Conservation (phyloP, 2,113 vertebrate genomes). For the Hemichromis elongatus region DNA sequence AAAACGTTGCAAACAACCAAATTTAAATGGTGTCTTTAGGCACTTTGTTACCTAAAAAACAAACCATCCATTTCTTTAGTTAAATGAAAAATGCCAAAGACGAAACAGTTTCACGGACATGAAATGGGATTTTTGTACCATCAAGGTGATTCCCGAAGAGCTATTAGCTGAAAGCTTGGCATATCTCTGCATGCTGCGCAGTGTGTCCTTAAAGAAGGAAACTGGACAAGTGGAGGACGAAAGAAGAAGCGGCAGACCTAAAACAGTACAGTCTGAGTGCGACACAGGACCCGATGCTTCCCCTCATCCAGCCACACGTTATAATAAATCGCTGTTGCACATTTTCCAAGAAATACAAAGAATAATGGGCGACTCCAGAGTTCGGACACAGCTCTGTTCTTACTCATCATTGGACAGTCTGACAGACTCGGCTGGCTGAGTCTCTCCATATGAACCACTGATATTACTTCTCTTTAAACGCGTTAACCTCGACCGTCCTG, state of each 20-base stretch:
- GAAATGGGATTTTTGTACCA: background rate
- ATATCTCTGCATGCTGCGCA: background rate
- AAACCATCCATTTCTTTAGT: background rate
- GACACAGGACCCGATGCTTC: accelerated
- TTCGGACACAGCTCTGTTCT: background rate
- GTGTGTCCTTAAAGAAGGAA: background rate
- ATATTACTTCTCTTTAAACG: background rate
- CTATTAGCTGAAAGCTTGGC: background rate
- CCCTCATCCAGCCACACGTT: background rate
- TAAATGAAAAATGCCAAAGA: background rate
- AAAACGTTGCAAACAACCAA: background rate
- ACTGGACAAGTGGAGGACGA: background rate
- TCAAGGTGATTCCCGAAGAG: background rate
- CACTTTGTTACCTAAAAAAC: background rate
- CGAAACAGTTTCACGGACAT: background rate
- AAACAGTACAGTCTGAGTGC: background rate
- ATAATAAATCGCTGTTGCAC: background rate
- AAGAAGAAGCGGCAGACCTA: background rate
- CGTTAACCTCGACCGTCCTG: background rate
- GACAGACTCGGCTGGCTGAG: background rate
- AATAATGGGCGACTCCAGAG: background rate
- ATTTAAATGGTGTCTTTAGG: background rate
- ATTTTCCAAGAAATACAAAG: background rate
- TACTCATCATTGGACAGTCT: background rate
- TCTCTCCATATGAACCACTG: background rate